phyloP scores from a whole-genome alignment of 2,888 invertebrate genomes.

The Empis livida region DNA sequence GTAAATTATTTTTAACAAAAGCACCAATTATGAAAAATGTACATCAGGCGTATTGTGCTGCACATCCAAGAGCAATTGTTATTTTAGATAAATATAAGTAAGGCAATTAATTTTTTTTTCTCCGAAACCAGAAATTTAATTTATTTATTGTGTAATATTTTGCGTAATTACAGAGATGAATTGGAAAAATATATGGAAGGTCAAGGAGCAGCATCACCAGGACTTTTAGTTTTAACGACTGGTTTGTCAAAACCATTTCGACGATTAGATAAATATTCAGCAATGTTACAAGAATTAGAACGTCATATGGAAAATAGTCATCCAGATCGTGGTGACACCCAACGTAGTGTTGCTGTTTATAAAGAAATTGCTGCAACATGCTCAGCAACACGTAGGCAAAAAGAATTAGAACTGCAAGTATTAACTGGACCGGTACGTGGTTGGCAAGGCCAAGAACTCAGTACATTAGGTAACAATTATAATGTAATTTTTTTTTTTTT shows the following conservation, averaged over 20 bases:
- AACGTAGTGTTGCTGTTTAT: slow-evolving; percentile 86
- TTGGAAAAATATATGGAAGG: slow-evolving; percentile 79
- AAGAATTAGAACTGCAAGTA: slow-evolving; percentile 92
- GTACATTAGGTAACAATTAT: slow-evolving; percentile 24
- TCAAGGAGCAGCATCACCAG: slow-evolving; percentile 72
- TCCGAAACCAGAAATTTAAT: not conserved
- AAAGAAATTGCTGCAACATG: slow-evolving; percentile 87
- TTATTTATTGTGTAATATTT: too few relatives aligned
- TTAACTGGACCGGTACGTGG: slow-evolving; percentile 86
- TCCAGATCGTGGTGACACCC: slow-evolving; percentile 91
- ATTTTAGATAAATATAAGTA: slow-evolving; percentile 88
- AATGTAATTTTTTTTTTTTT: too few relatives aligned
- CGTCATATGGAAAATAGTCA: slow-evolving; percentile 92
- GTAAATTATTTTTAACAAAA: slow-evolving; percentile 78
- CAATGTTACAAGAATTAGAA: slow-evolving; percentile 88
- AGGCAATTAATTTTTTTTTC: slow-evolving; percentile 23
- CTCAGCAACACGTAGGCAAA: slow-evolving; percentile 76
- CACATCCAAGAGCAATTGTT: slow-evolving; percentile 90
- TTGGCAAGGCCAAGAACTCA: slow-evolving; percentile 80
- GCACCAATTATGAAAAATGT: slow-evolving; percentile 71
- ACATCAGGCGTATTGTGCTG: slow-evolving; percentile 79
- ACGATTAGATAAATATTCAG: slow-evolving; percentile 86
- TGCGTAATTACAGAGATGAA: slow-evolving; percentile 48
- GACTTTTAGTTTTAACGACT: slow-evolving; percentile 79
- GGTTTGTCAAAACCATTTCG: slow-evolving; percentile 92